Evolutionary conservation across 2,888 invertebrate species (phyloP).

Genomic region (Rhagophthalmus giganteus): DNA sequence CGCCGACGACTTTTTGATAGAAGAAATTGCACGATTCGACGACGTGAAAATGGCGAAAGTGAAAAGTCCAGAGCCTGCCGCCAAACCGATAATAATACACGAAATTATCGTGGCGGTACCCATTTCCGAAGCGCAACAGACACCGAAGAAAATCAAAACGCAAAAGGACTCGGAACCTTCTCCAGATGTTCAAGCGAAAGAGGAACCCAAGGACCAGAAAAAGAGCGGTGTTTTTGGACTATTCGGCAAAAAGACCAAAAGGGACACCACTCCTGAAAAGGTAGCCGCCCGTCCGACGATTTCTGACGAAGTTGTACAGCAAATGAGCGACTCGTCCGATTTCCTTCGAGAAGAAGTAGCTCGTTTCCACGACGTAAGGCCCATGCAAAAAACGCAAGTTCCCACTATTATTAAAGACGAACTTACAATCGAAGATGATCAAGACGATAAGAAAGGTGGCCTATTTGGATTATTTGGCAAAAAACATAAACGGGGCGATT

Average conservation of each 20-base stretch:
- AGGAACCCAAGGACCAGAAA: slow-evolving; percentile 32
- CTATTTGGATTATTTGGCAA: slow-evolving; percentile 38
- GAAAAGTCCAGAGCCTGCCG: slow-evolving; percentile 4
- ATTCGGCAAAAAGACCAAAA: slow-evolving; percentile 39
- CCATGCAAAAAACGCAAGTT: slow-evolving; percentile 2
- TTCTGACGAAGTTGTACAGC: slow-evolving; percentile 35
- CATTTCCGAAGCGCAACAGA: background rate
- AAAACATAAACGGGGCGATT: slow-evolving; percentile 29
- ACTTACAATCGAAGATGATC: slow-evolving; percentile 12
- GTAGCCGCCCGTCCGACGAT: slow-evolving; percentile 4
- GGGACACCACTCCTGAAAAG: background rate
- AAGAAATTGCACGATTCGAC: slow-evolving; percentile 21
- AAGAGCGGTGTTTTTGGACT: slow-evolving; percentile 39
- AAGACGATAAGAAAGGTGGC: slow-evolving; percentile 29
- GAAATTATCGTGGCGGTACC: background rate
- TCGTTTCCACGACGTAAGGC: slow-evolving; percentile 37
- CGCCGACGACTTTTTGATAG: slow-evolving; percentile 30
- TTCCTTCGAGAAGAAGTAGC: slow-evolving; percentile 38
- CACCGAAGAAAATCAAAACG: too few species aligned
- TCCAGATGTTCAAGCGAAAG: too few species aligned
- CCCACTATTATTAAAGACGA: too few species aligned
- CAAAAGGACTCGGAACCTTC: too few species aligned
- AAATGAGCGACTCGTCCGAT: slow-evolving; percentile 39
- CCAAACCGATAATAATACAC: background rate
- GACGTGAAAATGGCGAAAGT: too few species aligned